Base-by-base conservation (phyloP, 2,797 vertebrate genomes). In the Alca torda region DNA sequence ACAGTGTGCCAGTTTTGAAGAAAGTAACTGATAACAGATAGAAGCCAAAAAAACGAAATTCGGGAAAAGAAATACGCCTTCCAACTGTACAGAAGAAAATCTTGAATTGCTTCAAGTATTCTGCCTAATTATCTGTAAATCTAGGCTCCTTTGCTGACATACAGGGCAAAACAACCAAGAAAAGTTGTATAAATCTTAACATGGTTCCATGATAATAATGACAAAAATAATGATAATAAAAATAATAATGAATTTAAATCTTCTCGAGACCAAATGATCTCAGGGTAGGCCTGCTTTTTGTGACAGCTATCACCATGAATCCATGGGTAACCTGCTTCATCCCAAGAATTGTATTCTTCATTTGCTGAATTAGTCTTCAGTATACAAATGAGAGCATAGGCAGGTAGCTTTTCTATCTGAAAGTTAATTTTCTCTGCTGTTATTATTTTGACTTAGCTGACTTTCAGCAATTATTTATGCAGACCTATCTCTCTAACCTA, bases 191-290 rank as follows among this genome's bases (percentile, higher is more conserved):
- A 83, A 95, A 68, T 93, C 68, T 76, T 83, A 87, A 50, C 53
- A 51, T 25, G 9, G 37, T 76, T 90, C 70, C 57, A 24, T 74
- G 39, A 69, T 14, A 88, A 80, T 25, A 84, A 88, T 70, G 86
- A 89, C 88, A 80, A 94, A 81, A 67, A 79, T 54, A 76, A 68
- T 70, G 6, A 53, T 43, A 65, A 74, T 61, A 46, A 69, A 61
- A 96, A 95, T 82, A 96, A 94, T 77, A 83, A 95, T 88, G 5
- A 95, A 96, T 96, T 95, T 93, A 90, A 94, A 95, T 96, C 87
- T 91, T 88, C 61, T 87, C 17, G 11, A 73, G 76, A 92, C 65
- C 5, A 92, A 80, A 93, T 92, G 63, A 93, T 97, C 87, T 96
- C 89, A 60, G 45, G 83, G 75, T 85, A 95, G 80, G 54, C 26